These are phyloP conservation scores for Fopius arisanus DNA, from an alignment of 1,140 invertebrate genomes.

Conservation along the genomic window DNA sequence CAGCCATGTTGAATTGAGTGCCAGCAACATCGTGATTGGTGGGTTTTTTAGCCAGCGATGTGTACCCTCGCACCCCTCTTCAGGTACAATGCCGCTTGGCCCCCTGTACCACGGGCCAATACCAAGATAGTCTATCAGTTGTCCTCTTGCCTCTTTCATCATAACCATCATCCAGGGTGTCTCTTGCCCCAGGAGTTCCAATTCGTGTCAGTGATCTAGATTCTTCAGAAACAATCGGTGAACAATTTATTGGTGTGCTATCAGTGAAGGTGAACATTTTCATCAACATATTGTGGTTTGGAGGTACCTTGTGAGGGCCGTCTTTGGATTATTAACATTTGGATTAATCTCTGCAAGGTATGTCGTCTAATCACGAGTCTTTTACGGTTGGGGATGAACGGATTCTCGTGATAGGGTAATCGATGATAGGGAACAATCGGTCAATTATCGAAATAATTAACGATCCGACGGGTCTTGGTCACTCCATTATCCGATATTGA, in stretches of 20 bases:
- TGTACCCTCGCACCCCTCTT: background rate
- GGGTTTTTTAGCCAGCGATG: constrained; percentile 46
- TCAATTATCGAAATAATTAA: too few species aligned
- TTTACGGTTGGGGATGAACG: too few species aligned
- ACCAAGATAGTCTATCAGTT: constrained; percentile 62
- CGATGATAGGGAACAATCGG: too few species aligned
- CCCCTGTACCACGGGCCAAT: constrained; percentile 56
- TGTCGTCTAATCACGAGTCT: background rate
- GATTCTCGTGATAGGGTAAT: too few species aligned
- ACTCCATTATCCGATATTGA: too few species aligned
- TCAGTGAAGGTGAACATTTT: background rate
- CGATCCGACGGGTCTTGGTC: too few species aligned
- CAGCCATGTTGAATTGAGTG: constrained; percentile 62
- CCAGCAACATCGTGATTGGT: constrained; percentile 60
- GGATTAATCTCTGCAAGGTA: background rate
- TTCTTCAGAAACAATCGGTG: background rate
- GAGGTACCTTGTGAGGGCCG: background rate
- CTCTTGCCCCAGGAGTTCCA: background rate
- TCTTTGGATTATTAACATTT: background rate
- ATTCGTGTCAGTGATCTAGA: background rate
- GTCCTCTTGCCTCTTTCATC: constrained; percentile 52
- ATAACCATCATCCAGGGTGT: constrained; percentile 43
- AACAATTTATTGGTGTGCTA: background rate
- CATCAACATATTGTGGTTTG: background rate
- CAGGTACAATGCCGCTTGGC: constrained; percentile 38